Percentiles rank a stretch among this genome's conserved stretches.
These are phyloP conservation scores for Nemopilema nomurai DNA, from an alignment of 30 jellyfish, hydroid and myxozoan genomes.

Conservation along the genomic window DNA sequence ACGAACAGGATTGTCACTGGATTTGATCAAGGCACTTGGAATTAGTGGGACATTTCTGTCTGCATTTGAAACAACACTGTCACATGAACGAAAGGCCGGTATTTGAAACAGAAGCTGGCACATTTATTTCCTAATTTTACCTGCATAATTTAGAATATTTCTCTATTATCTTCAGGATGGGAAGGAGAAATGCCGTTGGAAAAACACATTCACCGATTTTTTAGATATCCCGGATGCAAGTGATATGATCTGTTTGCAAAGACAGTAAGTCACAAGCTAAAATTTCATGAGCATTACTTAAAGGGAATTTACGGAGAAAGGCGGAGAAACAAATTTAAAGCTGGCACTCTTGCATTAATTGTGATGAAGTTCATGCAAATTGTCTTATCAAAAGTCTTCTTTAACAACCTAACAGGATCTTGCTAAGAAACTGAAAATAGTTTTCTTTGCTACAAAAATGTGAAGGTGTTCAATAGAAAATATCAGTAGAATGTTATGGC, in stretches of 20 bases:
- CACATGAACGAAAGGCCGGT: too few relatives aligned
- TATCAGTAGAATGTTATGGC: neutral
- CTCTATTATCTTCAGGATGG: neutral
- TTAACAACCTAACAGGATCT: too few relatives aligned
- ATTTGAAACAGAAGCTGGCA: too few relatives aligned
- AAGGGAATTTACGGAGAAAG: too few relatives aligned
- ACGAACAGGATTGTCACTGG: neutral
- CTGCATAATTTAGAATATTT: neutral
- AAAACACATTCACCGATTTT: neutral
- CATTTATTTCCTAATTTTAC: too few relatives aligned
- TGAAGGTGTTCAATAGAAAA: neutral
- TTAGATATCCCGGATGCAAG: conserved; percentile 40
- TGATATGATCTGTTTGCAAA: neutral
- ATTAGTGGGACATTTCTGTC: neutral
- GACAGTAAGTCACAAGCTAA: neutral
- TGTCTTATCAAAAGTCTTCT: too few relatives aligned
- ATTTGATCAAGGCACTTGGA: neutral
- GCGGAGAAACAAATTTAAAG: too few relatives aligned
- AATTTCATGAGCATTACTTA: neutral
- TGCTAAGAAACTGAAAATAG: neutral
- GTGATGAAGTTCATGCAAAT: too few relatives aligned
- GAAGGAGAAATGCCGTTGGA: conserved; percentile 2
- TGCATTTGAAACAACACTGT: neutral
- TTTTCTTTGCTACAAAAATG: neutral
- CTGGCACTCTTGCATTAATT: too few relatives aligned